Evolutionary conservation across 2,113 vertebrate genomes (phyloP).

Genomic region (Vireo altiloquus): DNA sequence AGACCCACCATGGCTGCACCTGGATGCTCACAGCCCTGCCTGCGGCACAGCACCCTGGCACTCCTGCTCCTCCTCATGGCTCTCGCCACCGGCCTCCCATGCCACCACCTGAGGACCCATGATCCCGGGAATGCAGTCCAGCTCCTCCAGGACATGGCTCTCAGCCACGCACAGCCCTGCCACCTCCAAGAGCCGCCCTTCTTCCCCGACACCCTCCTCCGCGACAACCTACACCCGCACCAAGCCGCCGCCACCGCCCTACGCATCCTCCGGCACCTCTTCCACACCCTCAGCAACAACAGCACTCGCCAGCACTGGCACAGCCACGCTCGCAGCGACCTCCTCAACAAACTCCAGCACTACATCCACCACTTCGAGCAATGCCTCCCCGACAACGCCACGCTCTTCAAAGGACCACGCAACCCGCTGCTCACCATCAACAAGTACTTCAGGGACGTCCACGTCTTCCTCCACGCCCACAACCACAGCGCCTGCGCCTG

Average conservation of each 20-base stretch:
- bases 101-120: not conserved
- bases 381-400: rapidly evolving
- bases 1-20: not conserved
- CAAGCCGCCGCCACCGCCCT: not conserved
- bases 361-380: not conserved
- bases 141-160: not conserved
- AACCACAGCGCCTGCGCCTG: not conserved
- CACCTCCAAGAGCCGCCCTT: not conserved
- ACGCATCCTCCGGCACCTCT: not conserved
- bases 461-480: not conserved
- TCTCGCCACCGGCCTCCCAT: not conserved
- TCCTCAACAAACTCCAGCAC: not conserved
- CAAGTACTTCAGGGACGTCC: not conserved
- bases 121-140: not conserved
- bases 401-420: rapidly evolving
- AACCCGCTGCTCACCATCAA: not conserved
- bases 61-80: not conserved
- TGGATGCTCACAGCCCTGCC: not conserved
- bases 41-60: rapidly evolving
- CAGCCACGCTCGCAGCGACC: rapidly evolving
- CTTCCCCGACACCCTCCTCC: not conserved
- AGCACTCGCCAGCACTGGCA: not conserved
- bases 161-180: rapidly evolving
- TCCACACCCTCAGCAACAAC: not conserved
- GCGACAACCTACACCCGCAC: not conserved